Percentiles rank a stretch among this genome's conserved stretches.
These are phyloP conservation scores for Bufotes viridis DNA, from an alignment of 2,797 vertebrate genomes.

Conservation along the genomic window DNA sequence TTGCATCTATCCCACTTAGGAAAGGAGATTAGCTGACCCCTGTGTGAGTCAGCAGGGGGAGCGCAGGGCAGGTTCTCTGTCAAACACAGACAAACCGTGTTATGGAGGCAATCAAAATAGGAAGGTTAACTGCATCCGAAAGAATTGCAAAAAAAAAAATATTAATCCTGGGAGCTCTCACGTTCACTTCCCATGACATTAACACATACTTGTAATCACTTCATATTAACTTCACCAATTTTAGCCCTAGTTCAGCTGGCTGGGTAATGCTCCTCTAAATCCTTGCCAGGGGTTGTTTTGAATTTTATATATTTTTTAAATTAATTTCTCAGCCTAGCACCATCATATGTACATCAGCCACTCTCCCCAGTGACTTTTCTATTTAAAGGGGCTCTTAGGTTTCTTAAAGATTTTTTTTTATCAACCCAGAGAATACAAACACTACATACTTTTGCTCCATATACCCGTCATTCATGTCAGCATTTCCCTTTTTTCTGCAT, in stretches of 20 bases:
- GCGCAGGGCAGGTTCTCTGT: constrained; percentile 71
- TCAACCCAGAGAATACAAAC: too few relatives aligned
- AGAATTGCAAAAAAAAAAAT: constrained; percentile 53
- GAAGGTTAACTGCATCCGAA: constrained; percentile 69
- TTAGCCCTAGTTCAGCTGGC: neutral
- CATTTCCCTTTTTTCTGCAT: too few relatives aligned
- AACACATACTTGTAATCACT: constrained; percentile 73
- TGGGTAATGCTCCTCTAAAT: neutral
- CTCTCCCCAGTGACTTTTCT: neutral
- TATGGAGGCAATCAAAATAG: constrained; percentile 68
- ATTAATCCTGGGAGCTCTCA: constrained; percentile 59
- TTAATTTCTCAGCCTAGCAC: neutral
- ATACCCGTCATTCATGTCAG: too few relatives aligned
- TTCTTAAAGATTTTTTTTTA: too few relatives aligned
- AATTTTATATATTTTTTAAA: neutral
- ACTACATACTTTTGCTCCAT: too few relatives aligned
- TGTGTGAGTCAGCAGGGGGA: constrained; percentile 63
- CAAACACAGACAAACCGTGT: constrained; percentile 70
- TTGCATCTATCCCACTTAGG: constrained; percentile 76
- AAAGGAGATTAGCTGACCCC: constrained; percentile 75
- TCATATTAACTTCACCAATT: constrained; percentile 8
- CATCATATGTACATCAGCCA: neutral
- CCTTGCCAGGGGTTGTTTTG: neutral
- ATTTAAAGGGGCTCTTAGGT: too few relatives aligned
- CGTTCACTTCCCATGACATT: constrained; percentile 70